A percentile compares a stretch with the other conserved stretches of the same genome.
Conservation (phyloP, 2,113 vertebrate species). For the Oryzias curvinotus region DNA sequence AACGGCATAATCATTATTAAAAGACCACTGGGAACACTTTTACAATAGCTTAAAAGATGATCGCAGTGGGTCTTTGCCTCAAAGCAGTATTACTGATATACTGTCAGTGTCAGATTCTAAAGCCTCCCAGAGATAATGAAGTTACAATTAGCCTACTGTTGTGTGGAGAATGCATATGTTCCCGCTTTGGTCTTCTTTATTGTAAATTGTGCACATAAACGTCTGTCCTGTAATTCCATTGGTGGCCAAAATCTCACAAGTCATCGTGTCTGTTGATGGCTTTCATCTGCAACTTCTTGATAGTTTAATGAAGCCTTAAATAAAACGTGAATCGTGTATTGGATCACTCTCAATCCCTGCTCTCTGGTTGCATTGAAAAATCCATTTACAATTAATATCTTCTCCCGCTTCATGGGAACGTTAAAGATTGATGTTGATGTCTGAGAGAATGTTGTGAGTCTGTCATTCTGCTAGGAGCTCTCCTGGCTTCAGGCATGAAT, state of each 20-base stretch:
- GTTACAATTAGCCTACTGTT: not conserved
- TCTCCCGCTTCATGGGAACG: constrained; percentile 22
- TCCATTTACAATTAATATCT: no score
- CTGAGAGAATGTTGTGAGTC: constrained; percentile 25
- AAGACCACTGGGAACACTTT: no score
- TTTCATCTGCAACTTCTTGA: constrained; percentile 50
- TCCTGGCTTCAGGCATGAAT: constrained; percentile 19
- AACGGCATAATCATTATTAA: no score
- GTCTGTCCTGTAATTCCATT: constrained; percentile 18
- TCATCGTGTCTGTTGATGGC: constrained; percentile 32
- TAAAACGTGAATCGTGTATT: constrained; percentile 30
- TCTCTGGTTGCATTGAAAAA: constrained; percentile 33
- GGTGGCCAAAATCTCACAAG: constrained; percentile 26
- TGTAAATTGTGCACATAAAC: constrained; percentile 12
- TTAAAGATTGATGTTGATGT: constrained; percentile 12
- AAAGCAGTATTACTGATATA: constrained; percentile 15
- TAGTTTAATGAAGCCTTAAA: constrained; percentile 24
- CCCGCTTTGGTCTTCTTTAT: not conserved
- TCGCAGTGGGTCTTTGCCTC: constrained; percentile 3
- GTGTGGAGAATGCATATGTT: not conserved
- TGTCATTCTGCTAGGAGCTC: constrained; percentile 49
- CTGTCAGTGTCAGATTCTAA: not conserved
- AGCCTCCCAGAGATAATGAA: not conserved
- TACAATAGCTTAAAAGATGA: not conserved
- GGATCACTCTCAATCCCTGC: constrained; percentile 39